Evolutionary conservation across 2,113 vertebrate species (phyloP).

Genomic region (Sturnus vulgaris): DNA sequence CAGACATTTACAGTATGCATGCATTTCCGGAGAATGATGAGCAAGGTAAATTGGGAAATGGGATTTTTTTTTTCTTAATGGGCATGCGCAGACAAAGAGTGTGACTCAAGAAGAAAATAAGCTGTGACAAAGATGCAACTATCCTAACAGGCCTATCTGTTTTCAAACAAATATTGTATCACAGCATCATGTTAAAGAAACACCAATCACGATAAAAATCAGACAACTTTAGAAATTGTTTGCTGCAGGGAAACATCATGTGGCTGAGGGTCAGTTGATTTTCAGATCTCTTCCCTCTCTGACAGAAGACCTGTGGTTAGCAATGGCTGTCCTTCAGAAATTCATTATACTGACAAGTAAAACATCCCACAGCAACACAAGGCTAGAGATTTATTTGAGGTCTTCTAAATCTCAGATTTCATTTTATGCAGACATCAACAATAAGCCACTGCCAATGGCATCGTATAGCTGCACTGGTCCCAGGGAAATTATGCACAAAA

Average conservation of each 20-base stretch:
- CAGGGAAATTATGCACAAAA: conserved; percentile 9
- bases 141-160: not conserved
- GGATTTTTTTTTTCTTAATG: not conserved
- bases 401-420: not conserved
- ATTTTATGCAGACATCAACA: conserved; percentile 16
- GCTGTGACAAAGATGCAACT: not conserved
- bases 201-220: not conserved
- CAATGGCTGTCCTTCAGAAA: not conserved
- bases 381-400: conserved; percentile 7
- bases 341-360: not conserved
- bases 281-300: not conserved
- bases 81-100: not conserved
- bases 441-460: not conserved
- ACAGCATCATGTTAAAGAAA: not conserved
- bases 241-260: not conserved
- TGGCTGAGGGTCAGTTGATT: not conserved
- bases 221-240: not conserved
- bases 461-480: not conserved
- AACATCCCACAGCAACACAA: not conserved
- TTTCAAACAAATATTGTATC: not conserved
- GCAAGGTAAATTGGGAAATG: conserved; percentile 10
- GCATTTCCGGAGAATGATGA: conserved; percentile 45
- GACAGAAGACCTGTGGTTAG: not conserved
- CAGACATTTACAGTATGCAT: conserved; percentile 54
- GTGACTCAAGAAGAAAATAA: not conserved